Evolutionary conservation across 2,888 invertebrate genomes (phyloP).

Genomic region (Drosophila sordidula): DNA sequence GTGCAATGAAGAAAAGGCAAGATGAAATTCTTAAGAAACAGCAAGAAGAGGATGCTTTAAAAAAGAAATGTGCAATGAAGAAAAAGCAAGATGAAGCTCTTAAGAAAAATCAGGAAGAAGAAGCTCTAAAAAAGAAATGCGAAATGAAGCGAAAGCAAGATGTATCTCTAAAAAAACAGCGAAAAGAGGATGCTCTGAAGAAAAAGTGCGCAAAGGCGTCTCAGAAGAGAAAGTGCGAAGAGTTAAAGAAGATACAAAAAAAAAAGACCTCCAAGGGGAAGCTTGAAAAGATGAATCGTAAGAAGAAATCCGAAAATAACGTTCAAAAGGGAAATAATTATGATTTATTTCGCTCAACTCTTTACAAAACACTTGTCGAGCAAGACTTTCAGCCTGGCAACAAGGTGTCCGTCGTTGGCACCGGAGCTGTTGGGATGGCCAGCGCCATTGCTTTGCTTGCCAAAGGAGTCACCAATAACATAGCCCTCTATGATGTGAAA

Average conservation of each 20-base stretch:
- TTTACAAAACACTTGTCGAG: slow-evolving; percentile 21
- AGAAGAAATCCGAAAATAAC: background rate
- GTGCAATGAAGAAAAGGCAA: background rate
- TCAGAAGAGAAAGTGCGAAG: background rate
- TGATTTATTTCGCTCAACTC: background rate
- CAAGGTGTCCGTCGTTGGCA: slow-evolving; percentile 93
- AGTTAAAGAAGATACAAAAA: background rate
- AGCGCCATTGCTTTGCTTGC: slow-evolving; percentile 92
- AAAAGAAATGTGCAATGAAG: background rate
- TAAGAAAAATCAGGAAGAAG: background rate
- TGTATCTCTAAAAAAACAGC: too few relatives aligned
- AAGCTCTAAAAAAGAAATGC: background rate
- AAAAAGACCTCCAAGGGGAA: background rate
- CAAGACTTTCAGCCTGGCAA: slow-evolving; percentile 82
- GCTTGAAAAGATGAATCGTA: background rate
- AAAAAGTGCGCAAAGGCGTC: background rate
- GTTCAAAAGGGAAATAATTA: background rate
- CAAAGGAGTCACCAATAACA: slow-evolving; percentile 91
- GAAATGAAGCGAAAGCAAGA: background rate
- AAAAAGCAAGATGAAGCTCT: background rate
- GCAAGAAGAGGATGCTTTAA: background rate
- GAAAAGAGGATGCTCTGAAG: background rate
- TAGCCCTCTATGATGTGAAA: slow-evolving; percentile 91
- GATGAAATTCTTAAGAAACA: background rate
- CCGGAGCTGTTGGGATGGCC: slow-evolving; percentile 95